Conservation (phyloP, 2,888 invertebrate species). For the Phasia obesa region DNA sequence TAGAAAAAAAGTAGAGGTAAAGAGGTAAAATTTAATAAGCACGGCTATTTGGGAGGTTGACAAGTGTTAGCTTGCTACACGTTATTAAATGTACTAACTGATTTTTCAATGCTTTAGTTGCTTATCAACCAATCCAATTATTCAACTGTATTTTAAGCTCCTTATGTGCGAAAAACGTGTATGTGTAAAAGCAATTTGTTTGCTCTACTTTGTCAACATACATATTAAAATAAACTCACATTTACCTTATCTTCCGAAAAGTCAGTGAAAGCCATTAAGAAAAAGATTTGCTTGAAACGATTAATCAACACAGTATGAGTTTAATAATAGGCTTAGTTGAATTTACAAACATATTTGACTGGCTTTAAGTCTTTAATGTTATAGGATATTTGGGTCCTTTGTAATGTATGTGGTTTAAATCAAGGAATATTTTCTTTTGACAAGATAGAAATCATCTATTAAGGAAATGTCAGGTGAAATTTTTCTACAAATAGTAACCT, state of each 20-base stretch:
- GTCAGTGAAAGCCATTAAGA: background rate
- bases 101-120: too few species aligned
- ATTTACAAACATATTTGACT: slow-evolving; percentile 66
- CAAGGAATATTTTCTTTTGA: too few species aligned
- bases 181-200: slow-evolving; percentile 25
- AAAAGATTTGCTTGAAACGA: slow-evolving; percentile 45
- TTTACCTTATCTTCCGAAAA: background rate
- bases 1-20: too few species aligned
- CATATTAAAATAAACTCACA: slow-evolving; percentile 5
- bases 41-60: too few species aligned
- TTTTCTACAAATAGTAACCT: too few species aligned
- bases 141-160: slow-evolving; percentile 1
- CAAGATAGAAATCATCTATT: too few species aligned
- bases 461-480: too few species aligned
- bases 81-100: too few species aligned
- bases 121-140: too few species aligned
- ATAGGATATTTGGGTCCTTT: slow-evolving; percentile 17
- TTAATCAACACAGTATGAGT: slow-evolving; percentile 67
- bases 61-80: too few species aligned
- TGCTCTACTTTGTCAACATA: slow-evolving; percentile 23
- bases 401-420: too few species aligned
- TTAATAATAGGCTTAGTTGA: slow-evolving; percentile 64
- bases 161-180: background rate
- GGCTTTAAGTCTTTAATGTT: slow-evolving; percentile 58
- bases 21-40: too few species aligned